A percentile compares a stretch with the other conserved stretches of the same genome.
Conservation (phyloP, 2,113 vertebrate genomes). For the Phaetusa simplex region DNA sequence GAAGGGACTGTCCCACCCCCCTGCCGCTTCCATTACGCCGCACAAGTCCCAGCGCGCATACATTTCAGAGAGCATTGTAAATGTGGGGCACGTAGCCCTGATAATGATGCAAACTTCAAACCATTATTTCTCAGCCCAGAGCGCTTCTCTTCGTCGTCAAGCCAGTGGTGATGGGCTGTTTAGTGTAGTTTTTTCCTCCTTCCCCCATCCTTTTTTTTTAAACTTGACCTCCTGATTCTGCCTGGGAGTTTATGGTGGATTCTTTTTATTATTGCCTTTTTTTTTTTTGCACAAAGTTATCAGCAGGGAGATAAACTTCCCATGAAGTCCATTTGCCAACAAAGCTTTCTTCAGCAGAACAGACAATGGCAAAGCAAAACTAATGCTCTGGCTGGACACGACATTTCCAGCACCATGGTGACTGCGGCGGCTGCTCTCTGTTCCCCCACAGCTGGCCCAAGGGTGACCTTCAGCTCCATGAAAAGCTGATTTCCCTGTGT, state of each 20-base stretch:
- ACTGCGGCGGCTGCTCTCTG: background rate
- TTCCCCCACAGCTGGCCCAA: background rate
- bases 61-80: background rate
- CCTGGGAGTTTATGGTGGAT: background rate
- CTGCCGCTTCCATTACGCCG: fast-evolving
- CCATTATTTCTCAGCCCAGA: conserved; percentile 54
- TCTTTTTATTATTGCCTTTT: background rate
- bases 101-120: conserved; percentile 25
- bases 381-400: background rate
- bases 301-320: conserved; percentile 33
- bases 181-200: background rate
- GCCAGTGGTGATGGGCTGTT: background rate
- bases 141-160: background rate
- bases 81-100: conserved; percentile 11
- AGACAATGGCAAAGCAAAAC: conserved; percentile 7
- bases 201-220: background rate
- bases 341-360: background rate
- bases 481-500: background rate
- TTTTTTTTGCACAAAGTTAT: background rate
- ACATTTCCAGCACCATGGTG: conserved; percentile 10
- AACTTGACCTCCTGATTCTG: conserved; percentile 23
- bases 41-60: background rate
- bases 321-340: background rate
- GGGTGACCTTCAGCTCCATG: background rate
- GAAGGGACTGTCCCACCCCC: background rate